Evolutionary conservation across 2,113 vertebrate genomes (phyloP), one percentile per base, ranked within the genome.

Genomic region (Empidonax alnorum): DNA sequence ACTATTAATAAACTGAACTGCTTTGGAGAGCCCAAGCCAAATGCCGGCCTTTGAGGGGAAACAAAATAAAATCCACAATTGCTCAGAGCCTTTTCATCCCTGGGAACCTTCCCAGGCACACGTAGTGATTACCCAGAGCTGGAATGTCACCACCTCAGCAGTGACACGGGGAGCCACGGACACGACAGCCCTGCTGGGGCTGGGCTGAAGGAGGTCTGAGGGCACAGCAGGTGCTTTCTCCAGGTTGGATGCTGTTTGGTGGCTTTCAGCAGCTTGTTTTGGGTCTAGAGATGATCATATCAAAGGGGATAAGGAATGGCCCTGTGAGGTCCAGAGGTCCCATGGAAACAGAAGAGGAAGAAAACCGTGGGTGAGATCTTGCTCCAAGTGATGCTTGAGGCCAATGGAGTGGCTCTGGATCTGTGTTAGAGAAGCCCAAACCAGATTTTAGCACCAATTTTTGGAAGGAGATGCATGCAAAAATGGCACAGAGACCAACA

Each of bases 1-100:
- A 67, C 95, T 94, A 92, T 91, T 95, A 89, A 95, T 95, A 95
- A 95, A 92, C 77, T 28, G 3, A 59, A 56, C 52, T 67, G 94
- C 93, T 92, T 39, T 23, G 77, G 84, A 72, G 20, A 84, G 77
- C 49, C 75, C 90, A 73, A 90, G 79, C 76, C 83, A 92, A 95
- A 46, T 5, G 21, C 65, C 55, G 94, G 61, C 55, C 41, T 84
- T 39, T 53, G 77, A 68, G 58, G 7, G 53, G 75, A 39, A 15
- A 52, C 61, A 49, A 80, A 81, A 63, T 49, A 79, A 63, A 66
- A 62, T 52, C 78, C 76, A 58, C 75, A 79, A 41, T 87, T 87
- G 87, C 71, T 80, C 9, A 28, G 47, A 75, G 74, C 30, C 56
- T 75, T 81, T 87, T 91, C 71, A 73, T 66, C 69, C 74, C 67